phyloP scores from a whole-genome alignment of 2,113 vertebrate species.

The Brevimyrus niger region DNA sequence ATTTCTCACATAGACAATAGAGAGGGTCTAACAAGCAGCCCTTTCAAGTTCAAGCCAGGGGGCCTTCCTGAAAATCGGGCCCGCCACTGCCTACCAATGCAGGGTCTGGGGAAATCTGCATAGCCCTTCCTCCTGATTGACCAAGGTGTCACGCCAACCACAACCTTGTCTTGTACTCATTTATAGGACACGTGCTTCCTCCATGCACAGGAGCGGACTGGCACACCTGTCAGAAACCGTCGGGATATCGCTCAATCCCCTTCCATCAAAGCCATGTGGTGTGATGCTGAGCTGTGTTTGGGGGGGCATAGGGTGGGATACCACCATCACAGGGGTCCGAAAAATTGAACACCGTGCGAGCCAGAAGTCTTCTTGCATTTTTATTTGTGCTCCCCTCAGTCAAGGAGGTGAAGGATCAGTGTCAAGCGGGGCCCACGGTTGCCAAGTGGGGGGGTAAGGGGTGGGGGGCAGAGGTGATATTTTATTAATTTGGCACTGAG shows the following conservation, averaged over 20 bases:
- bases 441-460: slow-evolving; percentile 65
- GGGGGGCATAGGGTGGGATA: background rate
- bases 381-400: background rate
- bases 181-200: background rate
- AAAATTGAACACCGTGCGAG: background rate
- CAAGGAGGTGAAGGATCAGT: slow-evolving; percentile 67
- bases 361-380: slow-evolving; percentile 10
- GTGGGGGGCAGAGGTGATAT: slow-evolving; percentile 68
- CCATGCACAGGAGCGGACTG: background rate
- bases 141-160: background rate
- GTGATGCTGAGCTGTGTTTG: background rate
- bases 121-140: background rate
- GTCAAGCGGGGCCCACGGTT: slow-evolving; percentile 61
- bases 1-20: slow-evolving; percentile 3
- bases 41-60: slow-evolving; percentile 17
- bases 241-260: slow-evolving; percentile 1
- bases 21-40: background rate
- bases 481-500: slow-evolving; percentile 83
- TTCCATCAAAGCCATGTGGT: background rate
- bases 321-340: background rate
- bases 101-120: background rate
- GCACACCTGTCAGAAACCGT: background rate
- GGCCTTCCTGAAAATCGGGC: background rate
- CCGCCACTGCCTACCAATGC: background rate
- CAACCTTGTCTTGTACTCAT: background rate